phyloP scores from a whole-genome alignment of 2,113 vertebrate genomes.

The Puma concolor region DNA sequence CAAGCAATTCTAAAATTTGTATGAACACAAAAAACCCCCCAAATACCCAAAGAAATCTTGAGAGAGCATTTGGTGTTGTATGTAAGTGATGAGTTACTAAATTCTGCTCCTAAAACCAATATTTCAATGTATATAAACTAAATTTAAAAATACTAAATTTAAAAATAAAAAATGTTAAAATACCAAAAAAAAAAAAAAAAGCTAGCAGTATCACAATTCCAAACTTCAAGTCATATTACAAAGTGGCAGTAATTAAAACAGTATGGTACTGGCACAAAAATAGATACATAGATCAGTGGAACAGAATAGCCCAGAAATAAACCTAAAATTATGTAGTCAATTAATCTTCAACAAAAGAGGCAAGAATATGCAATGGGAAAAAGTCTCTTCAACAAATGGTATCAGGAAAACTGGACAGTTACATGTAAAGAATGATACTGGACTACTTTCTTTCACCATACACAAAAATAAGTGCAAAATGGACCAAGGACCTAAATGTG shows the following conservation, averaged over 20 bases:
- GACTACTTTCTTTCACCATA: background rate
- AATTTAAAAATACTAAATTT: too few species aligned
- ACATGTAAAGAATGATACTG: too few species aligned
- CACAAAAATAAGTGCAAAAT: background rate
- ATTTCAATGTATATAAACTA: too few species aligned
- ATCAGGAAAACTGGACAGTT: background rate
- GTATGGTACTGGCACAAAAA: background rate
- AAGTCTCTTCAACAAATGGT: background rate
- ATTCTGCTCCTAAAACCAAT: too few species aligned
- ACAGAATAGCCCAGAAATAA: background rate
- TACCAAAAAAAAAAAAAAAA: background rate
- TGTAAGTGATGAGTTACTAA: too few species aligned
- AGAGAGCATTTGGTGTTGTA: background rate
- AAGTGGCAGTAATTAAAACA: background rate
- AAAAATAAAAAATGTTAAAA: too few species aligned
- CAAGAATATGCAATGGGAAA: background rate
- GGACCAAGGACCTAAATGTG: background rate
- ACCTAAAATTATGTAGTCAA: background rate
- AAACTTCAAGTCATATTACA: background rate
- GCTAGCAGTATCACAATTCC: background rate
- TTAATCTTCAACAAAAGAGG: background rate
- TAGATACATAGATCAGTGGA: background rate
- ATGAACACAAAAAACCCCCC: background rate
- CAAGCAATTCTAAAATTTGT: background rate
- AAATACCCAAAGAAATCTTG: background rate